A percentile compares a stretch with the other conserved stretches of the same genome.
phyloP scores from a whole-genome alignment of 1,140 invertebrate genomes.

The Anastatus disparis region DNA sequence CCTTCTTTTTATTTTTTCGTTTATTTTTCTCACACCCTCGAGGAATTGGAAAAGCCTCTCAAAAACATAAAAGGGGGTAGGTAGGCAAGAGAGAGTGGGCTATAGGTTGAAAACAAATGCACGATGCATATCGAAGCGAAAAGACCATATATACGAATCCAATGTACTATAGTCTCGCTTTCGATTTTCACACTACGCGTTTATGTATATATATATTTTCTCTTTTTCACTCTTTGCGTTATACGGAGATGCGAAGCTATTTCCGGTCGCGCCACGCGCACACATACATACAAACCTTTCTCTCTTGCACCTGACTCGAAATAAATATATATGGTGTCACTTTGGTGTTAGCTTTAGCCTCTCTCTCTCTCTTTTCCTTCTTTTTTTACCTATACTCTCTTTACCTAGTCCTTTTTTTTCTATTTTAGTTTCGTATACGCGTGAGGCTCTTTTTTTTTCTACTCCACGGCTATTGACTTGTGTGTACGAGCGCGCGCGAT shows the following conservation, averaged over 20 bases:
- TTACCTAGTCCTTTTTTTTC: background rate
- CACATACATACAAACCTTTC: slow-evolving; percentile 4
- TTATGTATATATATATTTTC: too few species aligned
- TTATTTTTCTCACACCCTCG: background rate
- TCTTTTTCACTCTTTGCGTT: too few species aligned
- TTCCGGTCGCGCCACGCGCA: slow-evolving; percentile 25
- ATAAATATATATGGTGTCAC: slow-evolving; percentile 17
- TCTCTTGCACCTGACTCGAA: slow-evolving; percentile 19
- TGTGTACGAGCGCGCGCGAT: background rate
- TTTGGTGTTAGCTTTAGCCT: too few species aligned
- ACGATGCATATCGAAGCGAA: slow-evolving; percentile 35
- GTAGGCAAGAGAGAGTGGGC: background rate
- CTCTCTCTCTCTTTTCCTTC: background rate
- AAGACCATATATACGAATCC: too few species aligned
- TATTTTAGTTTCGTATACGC: background rate
- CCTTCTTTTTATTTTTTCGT: background rate
- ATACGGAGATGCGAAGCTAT: slow-evolving; percentile 38
- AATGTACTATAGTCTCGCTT: slow-evolving; percentile 1
- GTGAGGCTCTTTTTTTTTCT: background rate
- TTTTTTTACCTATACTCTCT: too few species aligned
- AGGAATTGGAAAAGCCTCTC: slow-evolving; percentile 1
- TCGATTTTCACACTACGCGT: slow-evolving; percentile 39
- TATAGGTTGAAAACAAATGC: slow-evolving; percentile 28
- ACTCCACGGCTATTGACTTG: slow-evolving; percentile 31
- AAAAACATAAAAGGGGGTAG: background rate